phyloP scores from a whole-genome alignment of 2,888 invertebrate genomes.

The Kryphioiulus occultus region DNA sequence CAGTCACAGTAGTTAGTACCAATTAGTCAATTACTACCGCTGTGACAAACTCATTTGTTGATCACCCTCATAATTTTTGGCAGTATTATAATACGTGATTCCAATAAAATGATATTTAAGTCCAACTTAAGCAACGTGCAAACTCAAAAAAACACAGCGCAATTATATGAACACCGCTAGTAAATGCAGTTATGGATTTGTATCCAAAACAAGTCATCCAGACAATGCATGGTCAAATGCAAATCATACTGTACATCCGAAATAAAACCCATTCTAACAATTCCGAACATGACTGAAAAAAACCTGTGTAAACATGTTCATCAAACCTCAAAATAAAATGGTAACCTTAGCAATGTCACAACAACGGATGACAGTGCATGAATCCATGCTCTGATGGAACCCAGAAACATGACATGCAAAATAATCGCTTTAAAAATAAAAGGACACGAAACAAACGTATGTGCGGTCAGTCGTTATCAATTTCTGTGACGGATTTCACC shows the following conservation, averaged over 20 bases:
- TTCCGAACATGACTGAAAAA: not conserved
- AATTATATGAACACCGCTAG: conserved; percentile 16
- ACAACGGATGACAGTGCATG: not conserved
- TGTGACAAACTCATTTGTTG: no score
- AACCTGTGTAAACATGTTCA: not conserved
- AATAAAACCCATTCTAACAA: not conserved
- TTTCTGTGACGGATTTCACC: not conserved
- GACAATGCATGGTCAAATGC: not conserved
- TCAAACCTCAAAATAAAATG: not conserved
- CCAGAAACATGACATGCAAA: not conserved
- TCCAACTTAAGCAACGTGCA: not conserved
- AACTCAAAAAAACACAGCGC: conserved; percentile 10
- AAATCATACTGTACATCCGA: not conserved
- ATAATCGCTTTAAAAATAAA: not conserved
- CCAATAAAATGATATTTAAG: not conserved
- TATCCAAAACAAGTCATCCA: not conserved
- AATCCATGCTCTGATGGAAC: not conserved
- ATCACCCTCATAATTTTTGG: no score
- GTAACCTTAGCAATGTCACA: not conserved
- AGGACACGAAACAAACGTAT: not conserved
- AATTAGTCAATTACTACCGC: no score
- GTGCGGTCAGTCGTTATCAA: not conserved
- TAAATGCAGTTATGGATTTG: not conserved
- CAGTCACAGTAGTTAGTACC: no score
- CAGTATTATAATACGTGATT: no score